Conservation (phyloP, 2,113 vertebrate genomes). For the Sphaerodactylus townsendi region DNA sequence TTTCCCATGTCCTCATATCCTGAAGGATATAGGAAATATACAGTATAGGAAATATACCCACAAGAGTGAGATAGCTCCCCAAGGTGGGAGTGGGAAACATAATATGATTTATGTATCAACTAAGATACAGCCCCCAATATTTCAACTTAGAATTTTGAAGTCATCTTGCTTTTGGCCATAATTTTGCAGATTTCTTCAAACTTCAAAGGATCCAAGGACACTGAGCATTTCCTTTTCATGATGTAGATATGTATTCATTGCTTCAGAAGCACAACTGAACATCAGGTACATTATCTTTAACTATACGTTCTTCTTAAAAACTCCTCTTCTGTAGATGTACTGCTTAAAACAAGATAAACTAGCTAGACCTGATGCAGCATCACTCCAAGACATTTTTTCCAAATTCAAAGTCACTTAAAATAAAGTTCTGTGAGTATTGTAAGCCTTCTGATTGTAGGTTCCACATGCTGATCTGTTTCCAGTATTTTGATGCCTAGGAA, state of each 20-base stretch:
- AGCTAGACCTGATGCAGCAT: not conserved
- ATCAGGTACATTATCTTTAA: not conserved
- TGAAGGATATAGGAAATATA: not conserved
- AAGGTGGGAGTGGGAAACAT: not conserved
- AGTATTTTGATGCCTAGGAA: not conserved
- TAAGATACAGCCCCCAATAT: not conserved
- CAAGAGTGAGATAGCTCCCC: not conserved
- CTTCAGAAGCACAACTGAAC: constrained; percentile 49
- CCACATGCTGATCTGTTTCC: not conserved
- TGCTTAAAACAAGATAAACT: not conserved
- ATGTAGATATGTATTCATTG: not conserved
- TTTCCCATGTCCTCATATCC: not conserved
- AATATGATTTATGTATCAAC: not conserved
- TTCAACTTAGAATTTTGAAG: not conserved
- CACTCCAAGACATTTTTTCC: not conserved
- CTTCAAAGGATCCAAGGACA: constrained; percentile 24
- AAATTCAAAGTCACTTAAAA: not conserved
- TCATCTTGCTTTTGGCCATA: not conserved
- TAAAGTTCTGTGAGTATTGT: not conserved
- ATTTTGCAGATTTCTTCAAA: constrained; percentile 9
- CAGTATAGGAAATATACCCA: not conserved
- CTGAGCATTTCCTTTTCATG: constrained; percentile 10
- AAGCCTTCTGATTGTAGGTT: not conserved
- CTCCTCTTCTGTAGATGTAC: not conserved
- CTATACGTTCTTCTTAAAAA: not conserved